Conservation (phyloP, 2,797 vertebrate species). For the Mastacembelus armatus region DNA sequence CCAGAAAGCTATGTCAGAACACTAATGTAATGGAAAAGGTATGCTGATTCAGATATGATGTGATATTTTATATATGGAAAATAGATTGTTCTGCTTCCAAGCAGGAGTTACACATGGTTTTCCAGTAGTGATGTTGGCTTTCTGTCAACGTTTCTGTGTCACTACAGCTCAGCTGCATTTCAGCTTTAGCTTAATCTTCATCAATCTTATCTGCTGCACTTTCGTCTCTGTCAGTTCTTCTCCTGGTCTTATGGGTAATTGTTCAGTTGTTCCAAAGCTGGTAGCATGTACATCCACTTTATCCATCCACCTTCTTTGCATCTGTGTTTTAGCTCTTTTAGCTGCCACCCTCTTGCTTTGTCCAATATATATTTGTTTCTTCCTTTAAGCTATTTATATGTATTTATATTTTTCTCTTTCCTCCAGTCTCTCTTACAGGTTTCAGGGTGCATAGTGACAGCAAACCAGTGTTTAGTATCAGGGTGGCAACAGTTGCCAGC, state of each 20-base stretch:
- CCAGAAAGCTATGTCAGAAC: slow-evolving; percentile 19
- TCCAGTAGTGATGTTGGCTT: slow-evolving; percentile 19
- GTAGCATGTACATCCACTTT: slow-evolving; percentile 11
- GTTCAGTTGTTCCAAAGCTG: slow-evolving; percentile 7
- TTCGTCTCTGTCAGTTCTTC: background rate
- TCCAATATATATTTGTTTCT: slow-evolving; percentile 34
- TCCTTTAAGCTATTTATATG: slow-evolving; percentile 16
- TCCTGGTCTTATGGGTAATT: background rate
- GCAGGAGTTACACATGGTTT: slow-evolving; percentile 30
- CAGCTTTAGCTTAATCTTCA: slow-evolving; percentile 31
- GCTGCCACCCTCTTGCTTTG: slow-evolving; percentile 4
- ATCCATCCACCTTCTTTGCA: background rate
- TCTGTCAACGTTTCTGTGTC: slow-evolving; percentile 17
- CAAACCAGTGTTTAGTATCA: slow-evolving; percentile 55
- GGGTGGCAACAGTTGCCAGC: slow-evolving; percentile 46
- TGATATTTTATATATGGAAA: slow-evolving; percentile 47
- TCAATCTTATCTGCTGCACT: slow-evolving; percentile 12
- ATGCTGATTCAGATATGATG: slow-evolving; percentile 48
- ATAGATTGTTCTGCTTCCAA: slow-evolving; percentile 28
- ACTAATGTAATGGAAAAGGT: slow-evolving; percentile 55
- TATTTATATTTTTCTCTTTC: slow-evolving; percentile 33
- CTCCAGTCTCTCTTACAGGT: slow-evolving; percentile 15
- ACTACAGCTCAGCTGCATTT: slow-evolving; percentile 15
- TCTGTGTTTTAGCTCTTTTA: background rate
- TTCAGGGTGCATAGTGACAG: slow-evolving; percentile 69